phyloP scores from a whole-genome alignment of 2,113 vertebrate species.

The Chlamydotis undulata region DNA sequence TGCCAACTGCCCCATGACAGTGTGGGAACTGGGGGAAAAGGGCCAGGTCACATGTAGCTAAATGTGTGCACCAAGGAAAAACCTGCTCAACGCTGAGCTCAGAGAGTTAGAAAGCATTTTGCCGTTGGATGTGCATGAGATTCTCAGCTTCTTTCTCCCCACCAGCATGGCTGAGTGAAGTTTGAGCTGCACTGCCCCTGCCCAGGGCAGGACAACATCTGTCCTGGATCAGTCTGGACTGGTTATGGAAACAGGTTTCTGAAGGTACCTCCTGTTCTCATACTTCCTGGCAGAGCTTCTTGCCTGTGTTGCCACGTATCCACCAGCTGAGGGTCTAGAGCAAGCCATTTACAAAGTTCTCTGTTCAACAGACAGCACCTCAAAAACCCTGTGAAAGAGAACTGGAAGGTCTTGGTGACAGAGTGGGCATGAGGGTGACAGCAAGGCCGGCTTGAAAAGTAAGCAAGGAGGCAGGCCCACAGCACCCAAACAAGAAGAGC shows the following conservation, averaged over 20 bases:
- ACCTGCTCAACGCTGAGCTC: neutral
- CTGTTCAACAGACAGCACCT: neutral
- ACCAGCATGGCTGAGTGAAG: rapidly evolving
- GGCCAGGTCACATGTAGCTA: neutral
- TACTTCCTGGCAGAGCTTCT: neutral
- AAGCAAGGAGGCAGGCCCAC: neutral
- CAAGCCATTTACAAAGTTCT: neutral
- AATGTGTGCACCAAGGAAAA: neutral
- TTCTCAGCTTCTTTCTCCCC: neutral
- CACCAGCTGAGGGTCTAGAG: neutral
- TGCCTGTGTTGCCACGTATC: neutral
- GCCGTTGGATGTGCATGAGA: neutral
- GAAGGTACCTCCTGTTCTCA: neutral
- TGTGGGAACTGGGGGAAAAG: neutral
- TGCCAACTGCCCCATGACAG: neutral
- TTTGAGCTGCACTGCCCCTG: neutral
- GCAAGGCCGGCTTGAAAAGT: neutral
- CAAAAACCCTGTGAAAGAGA: neutral
- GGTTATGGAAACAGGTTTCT: neutral
- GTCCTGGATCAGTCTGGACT: neutral
- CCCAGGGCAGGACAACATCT: neutral
- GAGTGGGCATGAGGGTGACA: neutral
- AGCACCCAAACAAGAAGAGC: neutral
- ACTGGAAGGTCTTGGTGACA: neutral
- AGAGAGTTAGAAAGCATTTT: neutral